Evolutionary conservation across 2,113 vertebrate genomes (phyloP), one percentile per base, ranked within the genome.

Genomic region (Podilymbus podiceps): DNA sequence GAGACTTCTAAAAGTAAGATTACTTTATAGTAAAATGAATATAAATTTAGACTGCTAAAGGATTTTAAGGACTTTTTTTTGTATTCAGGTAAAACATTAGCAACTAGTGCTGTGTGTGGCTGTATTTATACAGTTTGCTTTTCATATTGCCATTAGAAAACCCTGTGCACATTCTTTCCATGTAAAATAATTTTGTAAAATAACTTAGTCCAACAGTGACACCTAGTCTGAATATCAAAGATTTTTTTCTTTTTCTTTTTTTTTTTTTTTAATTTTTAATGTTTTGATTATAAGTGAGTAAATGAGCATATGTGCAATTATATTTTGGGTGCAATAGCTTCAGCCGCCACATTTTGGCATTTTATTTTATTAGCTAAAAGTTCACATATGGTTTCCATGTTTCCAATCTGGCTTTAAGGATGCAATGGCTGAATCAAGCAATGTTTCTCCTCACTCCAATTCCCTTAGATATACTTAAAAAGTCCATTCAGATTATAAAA

Each of bases 351-450:
- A 89, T 97, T 97, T 98, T 98, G 98, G 98, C 98, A 97, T 98
- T 97, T 98, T 96, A 91, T 97, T 98, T 98, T 98, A 98, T 98
- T 98, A 98, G 98, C 96, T 97, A 96, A 97, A 97, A 97, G 95
- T 95, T 98, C 97, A 98, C 98, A 98, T 98, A 98, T 98, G 98
- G 97, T 98, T 98, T 98, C 97, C 98, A 98, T 97, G 98, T 98
- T 98, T 98, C 96, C 92, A 97, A 98, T 96, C 97, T 98, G 97
- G 97, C 96, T 97, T 97, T 96, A 97, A 98, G 97, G 97, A 97
- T 91, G 94, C 91, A 95, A 97, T 89, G 96, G 92, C 91, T 98
- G 95, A 97, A 98, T 97, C 97, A 96, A 96, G 94, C 85, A 97
- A 97, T 97, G 96, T 96, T 98, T 98, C 97, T 93, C 83, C 90